Conservation (phyloP, 2,797 vertebrate species). For the Malurus leucopterus region DNA sequence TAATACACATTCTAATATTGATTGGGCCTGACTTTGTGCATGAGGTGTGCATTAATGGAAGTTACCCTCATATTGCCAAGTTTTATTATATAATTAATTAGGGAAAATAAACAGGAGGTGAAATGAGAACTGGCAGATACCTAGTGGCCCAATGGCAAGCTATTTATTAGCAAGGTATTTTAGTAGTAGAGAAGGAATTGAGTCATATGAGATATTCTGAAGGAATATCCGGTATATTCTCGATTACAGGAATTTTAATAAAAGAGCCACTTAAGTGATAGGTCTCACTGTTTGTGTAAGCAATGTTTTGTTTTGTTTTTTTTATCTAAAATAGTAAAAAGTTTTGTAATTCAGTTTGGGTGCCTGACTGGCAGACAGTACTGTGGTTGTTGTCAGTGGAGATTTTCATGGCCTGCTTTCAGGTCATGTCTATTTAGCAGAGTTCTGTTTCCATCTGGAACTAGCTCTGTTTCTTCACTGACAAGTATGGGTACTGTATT, state of each 20-base stretch:
- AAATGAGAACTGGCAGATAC: neutral
- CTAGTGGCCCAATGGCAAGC: fast-evolving
- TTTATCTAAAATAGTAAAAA: neutral
- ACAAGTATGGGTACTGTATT: neutral
- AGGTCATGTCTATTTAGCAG: neutral
- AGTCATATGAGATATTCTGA: neutral
- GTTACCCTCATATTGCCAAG: neutral
- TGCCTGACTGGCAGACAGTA: neutral
- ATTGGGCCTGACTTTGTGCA: neutral
- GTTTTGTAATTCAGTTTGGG: neutral
- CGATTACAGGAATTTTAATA: neutral
- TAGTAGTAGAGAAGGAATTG: neutral
- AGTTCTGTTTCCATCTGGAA: neutral
- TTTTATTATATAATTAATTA: neutral
- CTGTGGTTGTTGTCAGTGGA: neutral
- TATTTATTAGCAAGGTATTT: neutral
- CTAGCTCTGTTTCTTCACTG: neutral
- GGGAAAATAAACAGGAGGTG: neutral
- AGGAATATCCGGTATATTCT: neutral
- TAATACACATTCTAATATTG: neutral
- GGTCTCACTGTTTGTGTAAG: neutral
- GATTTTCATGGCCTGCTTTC: neutral
- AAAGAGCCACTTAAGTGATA: neutral
- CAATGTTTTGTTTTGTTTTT: neutral
- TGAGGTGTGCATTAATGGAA: neutral